Evolutionary conservation across 2,888 invertebrate genomes (phyloP).

Genomic region (Sphaerophoria taeniata): DNA sequence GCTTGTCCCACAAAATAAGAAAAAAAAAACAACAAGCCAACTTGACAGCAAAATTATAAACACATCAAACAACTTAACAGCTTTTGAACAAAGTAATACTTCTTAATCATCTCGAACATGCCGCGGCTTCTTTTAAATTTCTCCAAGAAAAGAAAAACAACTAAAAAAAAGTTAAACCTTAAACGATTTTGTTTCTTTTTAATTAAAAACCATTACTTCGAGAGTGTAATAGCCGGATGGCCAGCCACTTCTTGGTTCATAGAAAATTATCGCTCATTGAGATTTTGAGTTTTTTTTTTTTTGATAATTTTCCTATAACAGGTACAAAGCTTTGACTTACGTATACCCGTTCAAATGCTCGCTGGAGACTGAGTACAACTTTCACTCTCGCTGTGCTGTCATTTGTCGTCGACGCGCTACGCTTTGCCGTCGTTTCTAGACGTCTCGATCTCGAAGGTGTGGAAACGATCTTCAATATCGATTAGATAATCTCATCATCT

Average conservation of each 20-base stretch:
- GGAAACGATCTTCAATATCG: slow-evolving; percentile 58
- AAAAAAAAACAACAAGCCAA: slow-evolving; percentile 23
- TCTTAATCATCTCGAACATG: neutral
- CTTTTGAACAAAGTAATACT: neutral
- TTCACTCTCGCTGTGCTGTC: slow-evolving; percentile 45
- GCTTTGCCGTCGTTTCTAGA: neutral
- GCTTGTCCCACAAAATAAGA: neutral
- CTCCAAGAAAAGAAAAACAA: slow-evolving; percentile 10
- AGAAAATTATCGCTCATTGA: slow-evolving; percentile 18
- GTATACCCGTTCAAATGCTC: neutral
- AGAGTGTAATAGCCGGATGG: slow-evolving; percentile 36
- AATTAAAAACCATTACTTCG: slow-evolving; percentile 39
- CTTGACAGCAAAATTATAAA: slow-evolving; percentile 36
- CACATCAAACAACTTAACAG: slow-evolving; percentile 25
- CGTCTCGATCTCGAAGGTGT: slow-evolving; percentile 26
- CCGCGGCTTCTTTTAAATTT: slow-evolving; percentile 28
- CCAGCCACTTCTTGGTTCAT: slow-evolving; percentile 19
- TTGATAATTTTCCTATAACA: slow-evolving; percentile 10
- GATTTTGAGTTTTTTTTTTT: slow-evolving; percentile 10
- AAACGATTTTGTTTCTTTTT: slow-evolving; percentile 29
- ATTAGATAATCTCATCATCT: slow-evolving; percentile 64
- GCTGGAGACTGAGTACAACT: slow-evolving; percentile 24
- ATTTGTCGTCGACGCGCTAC: neutral
- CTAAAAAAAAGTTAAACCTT: neutral
- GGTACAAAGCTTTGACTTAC: slow-evolving; percentile 18